phyloP scores from a whole-genome alignment of 2,113 vertebrate species.

The Chloebia gouldiae region DNA sequence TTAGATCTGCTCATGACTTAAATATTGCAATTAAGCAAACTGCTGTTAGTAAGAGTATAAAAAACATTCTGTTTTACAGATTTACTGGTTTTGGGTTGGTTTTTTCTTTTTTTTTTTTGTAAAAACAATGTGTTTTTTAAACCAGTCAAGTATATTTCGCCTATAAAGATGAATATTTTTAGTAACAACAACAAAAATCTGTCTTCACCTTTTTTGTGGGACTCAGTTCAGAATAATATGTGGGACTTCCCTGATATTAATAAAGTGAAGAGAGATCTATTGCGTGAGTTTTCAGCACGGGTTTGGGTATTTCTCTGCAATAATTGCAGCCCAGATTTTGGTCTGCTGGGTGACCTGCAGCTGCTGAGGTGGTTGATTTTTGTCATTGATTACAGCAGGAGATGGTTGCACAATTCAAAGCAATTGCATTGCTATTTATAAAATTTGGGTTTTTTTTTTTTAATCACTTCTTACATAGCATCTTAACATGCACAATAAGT shows the following conservation, averaged over 20 bases:
- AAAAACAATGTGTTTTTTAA: not conserved
- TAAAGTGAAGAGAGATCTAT: not conserved
- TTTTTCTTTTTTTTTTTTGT: not conserved
- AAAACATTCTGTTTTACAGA: not conserved
- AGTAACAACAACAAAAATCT: not conserved
- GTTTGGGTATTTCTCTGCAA: not conserved
- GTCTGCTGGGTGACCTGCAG: not conserved
- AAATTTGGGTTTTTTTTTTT: not conserved
- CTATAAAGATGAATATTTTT: not conserved
- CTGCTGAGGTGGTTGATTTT: not conserved
- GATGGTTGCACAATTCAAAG: not conserved
- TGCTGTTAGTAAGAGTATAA: constrained; percentile 15
- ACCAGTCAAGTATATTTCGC: not conserved
- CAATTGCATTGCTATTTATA: not conserved
- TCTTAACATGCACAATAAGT: not conserved
- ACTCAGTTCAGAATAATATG: not conserved
- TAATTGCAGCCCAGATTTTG: not conserved
- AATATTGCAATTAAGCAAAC: constrained; percentile 20
- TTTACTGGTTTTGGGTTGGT: not conserved
- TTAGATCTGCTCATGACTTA: constrained; percentile 6
- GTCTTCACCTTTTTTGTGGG: not conserved
- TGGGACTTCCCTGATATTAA: not conserved
- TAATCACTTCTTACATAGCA: not conserved
- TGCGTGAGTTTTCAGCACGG: not conserved
- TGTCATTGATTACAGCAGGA: not conserved